These are phyloP conservation scores for Eretmocerus hayati DNA, from an alignment of 2,888 invertebrate species.

Conservation along the genomic window DNA sequence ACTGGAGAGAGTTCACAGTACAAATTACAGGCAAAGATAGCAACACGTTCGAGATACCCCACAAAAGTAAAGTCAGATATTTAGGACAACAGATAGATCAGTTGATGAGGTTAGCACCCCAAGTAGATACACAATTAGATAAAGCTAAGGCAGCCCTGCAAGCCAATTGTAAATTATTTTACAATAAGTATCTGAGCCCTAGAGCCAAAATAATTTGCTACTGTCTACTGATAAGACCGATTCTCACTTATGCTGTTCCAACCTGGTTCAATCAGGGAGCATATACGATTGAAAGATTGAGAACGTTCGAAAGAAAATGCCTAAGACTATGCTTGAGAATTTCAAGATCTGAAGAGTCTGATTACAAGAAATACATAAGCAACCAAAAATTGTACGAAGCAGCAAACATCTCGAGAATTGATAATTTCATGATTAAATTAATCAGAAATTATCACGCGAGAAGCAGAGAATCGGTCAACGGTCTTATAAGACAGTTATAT, in stretches of 20 bases:
- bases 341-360: conserved; percentile 4
- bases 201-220: conserved; percentile 13
- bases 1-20: conserved; percentile 11
- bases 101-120: neutral
- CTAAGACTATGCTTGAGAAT: conserved; percentile 9
- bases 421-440: conserved; percentile 16
- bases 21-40: neutral
- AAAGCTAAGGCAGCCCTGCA: conserved; percentile 11
- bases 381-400: conserved; percentile 11
- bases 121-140: conserved; percentile 7
- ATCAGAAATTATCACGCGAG: conserved; percentile 8
- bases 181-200: conserved; percentile 8
- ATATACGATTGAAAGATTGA: neutral
- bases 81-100: conserved; percentile 14
- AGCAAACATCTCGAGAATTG: conserved; percentile 14
- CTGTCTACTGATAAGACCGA: conserved; percentile 7
- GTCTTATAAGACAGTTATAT: neutral
- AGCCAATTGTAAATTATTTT: conserved; percentile 11
- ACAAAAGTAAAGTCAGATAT: conserved; percentile 11
- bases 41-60: neutral
- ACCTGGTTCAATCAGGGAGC: conserved; percentile 10
- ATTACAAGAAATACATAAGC: conserved; percentile 3
- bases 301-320: conserved; percentile 10
- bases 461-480: neutral
- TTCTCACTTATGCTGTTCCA: conserved; percentile 10